phyloP scores from a whole-genome alignment of 2,113 vertebrate genomes.

The Hippotragus niger region DNA sequence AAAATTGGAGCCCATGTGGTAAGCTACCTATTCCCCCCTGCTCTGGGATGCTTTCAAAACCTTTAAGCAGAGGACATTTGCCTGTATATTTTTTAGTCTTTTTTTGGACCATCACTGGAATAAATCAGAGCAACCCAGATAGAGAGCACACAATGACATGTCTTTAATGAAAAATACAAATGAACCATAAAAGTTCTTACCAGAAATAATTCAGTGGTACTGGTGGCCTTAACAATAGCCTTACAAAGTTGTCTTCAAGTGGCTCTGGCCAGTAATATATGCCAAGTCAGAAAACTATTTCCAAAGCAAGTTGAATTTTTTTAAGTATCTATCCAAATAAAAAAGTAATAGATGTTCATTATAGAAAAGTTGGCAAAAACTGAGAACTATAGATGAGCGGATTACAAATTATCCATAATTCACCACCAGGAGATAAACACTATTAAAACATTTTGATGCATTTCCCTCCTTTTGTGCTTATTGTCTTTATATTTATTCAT shows the following conservation, averaged over 20 bases:
- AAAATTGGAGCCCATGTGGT: background rate
- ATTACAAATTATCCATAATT: constrained; percentile 45
- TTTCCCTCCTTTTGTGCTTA: constrained; percentile 31
- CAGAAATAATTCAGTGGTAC: background rate
- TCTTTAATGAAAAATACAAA: constrained; percentile 11
- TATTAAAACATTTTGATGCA: constrained; percentile 50
- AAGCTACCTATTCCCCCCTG: background rate
- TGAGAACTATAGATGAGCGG: background rate
- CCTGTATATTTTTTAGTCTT: background rate
- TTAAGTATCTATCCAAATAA: background rate
- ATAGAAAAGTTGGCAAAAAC: constrained; percentile 30
- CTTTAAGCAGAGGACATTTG: background rate
- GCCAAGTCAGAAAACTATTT: background rate
- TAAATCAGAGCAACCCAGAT: background rate
- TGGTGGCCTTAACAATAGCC: background rate
- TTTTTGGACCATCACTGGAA: background rate
- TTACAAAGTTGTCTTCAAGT: background rate
- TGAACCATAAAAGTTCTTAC: background rate
- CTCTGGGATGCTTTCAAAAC: background rate
- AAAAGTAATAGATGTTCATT: constrained; percentile 26
- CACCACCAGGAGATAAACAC: constrained; percentile 44
- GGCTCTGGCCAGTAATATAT: background rate
- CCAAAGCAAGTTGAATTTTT: background rate
- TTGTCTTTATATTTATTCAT: constrained; percentile 54
- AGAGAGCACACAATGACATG: background rate